Percentiles rank a stretch among this genome's conserved stretches.
Conservation (phyloP, 2,888 invertebrate genomes). For the Lysandra coridon region DNA sequence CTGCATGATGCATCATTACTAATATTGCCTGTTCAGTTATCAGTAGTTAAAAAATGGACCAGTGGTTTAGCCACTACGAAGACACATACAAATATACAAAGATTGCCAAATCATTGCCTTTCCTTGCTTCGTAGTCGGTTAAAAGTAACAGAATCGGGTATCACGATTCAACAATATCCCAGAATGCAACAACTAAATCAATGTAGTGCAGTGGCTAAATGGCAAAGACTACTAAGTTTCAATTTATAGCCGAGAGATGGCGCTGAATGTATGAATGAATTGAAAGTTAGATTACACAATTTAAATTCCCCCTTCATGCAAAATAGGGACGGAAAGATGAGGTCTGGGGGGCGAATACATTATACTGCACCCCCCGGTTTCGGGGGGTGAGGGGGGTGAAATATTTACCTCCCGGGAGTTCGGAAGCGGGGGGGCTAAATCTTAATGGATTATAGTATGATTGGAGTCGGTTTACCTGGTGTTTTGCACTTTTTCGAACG, state of each 20-base stretch:
- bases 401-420: slow-evolving; percentile 78
- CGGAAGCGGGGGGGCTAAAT: slow-evolving; percentile 71
- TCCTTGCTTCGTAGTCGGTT: too few species aligned
- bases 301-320: slow-evolving; percentile 81
- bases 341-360: slow-evolving; percentile 76
- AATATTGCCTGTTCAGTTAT: too few species aligned
- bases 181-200: slow-evolving; percentile 22
- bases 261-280: slow-evolving; percentile 80
- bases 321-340: slow-evolving; percentile 78
- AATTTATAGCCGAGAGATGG: slow-evolving; percentile 79
- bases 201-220: slow-evolving; percentile 51
- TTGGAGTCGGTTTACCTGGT: slow-evolving; percentile 72
- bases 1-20: too few species aligned
- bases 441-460: slow-evolving; percentile 79
- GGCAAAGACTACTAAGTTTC: slow-evolving; percentile 73
- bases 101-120: too few species aligned
- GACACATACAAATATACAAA: neutral
- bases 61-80: neutral
- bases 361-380: slow-evolving; percentile 51
- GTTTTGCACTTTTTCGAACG: slow-evolving; percentile 55
- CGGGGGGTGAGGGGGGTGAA: slow-evolving; percentile 57
- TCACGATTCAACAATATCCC: too few species aligned
- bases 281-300: slow-evolving; percentile 81
- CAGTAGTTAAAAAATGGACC: neutral
- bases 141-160: too few species aligned